phyloP scores from a whole-genome alignment of 2,888 invertebrate species.

The Polyploca ridens region DNA sequence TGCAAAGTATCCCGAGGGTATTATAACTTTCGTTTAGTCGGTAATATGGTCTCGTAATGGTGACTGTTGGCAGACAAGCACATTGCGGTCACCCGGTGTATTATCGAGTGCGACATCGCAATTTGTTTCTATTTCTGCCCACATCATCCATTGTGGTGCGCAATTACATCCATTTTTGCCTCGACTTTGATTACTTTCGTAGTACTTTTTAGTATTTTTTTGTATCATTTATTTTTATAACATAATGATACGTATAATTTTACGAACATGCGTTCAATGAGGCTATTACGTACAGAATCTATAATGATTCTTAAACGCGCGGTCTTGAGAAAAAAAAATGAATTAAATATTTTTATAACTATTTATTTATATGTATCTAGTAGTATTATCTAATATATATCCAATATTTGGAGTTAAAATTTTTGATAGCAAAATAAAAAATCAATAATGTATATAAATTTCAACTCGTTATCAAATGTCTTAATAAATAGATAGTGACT shows the following conservation, averaged over 20 bases:
- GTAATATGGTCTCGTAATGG: constrained; percentile 30
- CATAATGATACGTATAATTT: constrained; percentile 52
- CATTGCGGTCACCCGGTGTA: constrained; percentile 56
- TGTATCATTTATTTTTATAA: constrained; percentile 57
- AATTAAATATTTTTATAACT: not conserved
- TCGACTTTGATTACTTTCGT: constrained; percentile 59
- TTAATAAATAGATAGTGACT: no score
- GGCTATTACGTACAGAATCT: not conserved
- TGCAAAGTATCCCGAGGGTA: constrained; percentile 20
- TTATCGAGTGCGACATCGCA: constrained; percentile 69
- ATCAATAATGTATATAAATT: no score
- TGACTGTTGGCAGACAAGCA: constrained; percentile 36
- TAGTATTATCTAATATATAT: no score
- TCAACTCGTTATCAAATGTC: no score
- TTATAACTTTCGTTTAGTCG: constrained; percentile 17
- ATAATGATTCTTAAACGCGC: not conserved
- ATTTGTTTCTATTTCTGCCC: constrained; percentile 71
- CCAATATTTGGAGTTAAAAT: no score
- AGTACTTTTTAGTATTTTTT: constrained; percentile 38
- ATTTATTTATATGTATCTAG: no score
- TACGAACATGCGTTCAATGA: constrained; percentile 20
- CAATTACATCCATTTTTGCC: constrained; percentile 64
- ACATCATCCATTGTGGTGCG: constrained; percentile 62
- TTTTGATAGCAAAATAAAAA: no score
- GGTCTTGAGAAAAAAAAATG: not conserved